Conservation (phyloP, 2,888 invertebrate genomes). For the Drosophila affinis region DNA sequence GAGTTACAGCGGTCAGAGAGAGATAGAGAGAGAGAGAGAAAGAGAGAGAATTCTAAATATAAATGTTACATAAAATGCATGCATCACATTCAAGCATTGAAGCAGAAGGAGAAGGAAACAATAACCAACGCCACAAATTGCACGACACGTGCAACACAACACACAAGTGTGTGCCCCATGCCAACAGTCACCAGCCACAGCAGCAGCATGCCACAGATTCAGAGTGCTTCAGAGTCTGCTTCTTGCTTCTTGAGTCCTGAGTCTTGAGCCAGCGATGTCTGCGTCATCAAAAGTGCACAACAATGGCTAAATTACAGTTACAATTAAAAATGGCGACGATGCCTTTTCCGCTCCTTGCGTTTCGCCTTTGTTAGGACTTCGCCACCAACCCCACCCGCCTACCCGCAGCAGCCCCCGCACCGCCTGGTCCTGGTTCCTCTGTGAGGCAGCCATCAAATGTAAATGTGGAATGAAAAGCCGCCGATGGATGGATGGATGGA, state of each 20-base stretch:
- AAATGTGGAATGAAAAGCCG: conserved; percentile 32
- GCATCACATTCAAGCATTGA: not conserved
- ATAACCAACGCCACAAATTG: conserved; percentile 32
- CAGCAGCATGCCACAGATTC: conserved; percentile 11
- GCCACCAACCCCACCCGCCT: not conserved
- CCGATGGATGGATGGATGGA: not conserved
- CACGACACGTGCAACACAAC: conserved; percentile 38
- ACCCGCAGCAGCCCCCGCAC: too few species aligned
- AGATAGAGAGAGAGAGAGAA: conserved; percentile 12
- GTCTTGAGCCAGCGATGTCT: conserved; percentile 54
- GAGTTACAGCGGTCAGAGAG: not conserved
- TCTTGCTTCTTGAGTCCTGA: conserved; percentile 18
- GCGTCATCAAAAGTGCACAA: conserved; percentile 62
- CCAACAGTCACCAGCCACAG: not conserved
- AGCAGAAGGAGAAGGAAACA: conserved; percentile 12
- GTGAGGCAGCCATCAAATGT: conserved; percentile 19
- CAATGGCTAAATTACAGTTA: conserved; percentile 79
- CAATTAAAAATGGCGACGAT: conserved; percentile 75
- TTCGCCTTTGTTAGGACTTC: conserved; percentile 30
- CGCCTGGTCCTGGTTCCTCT: not conserved
- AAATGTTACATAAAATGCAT: conserved; percentile 35
- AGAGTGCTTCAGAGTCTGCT: conserved; percentile 7
- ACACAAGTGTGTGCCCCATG: conserved; percentile 22
- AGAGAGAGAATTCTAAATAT: conserved; percentile 53
- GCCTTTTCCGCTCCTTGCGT: conserved; percentile 39